Base-by-base conservation (phyloP, 2,888 invertebrate species). In the Parnassius orleans region DNA sequence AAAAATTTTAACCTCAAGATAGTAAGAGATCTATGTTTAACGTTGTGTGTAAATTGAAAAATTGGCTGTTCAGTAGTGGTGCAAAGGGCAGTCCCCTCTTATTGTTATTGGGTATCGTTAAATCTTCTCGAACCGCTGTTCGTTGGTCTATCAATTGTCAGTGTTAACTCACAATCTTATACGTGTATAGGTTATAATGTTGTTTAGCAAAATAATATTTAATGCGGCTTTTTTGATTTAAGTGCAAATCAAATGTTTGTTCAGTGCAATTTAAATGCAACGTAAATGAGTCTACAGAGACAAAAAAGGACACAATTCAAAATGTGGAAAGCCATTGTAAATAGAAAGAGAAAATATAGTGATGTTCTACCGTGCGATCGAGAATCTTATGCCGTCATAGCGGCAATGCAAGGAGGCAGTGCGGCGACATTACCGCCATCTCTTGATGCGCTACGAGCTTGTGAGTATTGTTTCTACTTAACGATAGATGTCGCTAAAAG, bases 371-470 rank as follows among this genome's bases (percentile, higher is more conserved):
- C 86, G 61, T 86, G 88, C 69, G 90, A 90, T 69, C 79, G 78
- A 64, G 90, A 90, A 63, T 84, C 90, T 1, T 91, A 89, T 76
- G 86, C 88, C 78, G 86, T 89, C 65, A 84, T 91, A 68, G 87
- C 87, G 84, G 87, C 87, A 12, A 83, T 91, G 87, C 78, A 87
- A 65, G 89, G 90, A 84, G 91, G 91, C 61, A 84, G 77, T 65
- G 85, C 91, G 11, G 88, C 91, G 68, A 91, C 91, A 51, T 78
- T 91, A 75, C 91, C 90, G 84, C 90, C 91, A 83, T 91, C 90
- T 81, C 86, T 91, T 60, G 90, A 91, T 73, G 91, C 90, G 24
- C 78, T 90, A 42, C 84, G 90, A 74, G 90, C 91, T 83, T 91
- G 91, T 91, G 79, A 91, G 91, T 90, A 82, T 72, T 80, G 55